phyloP scores from a whole-genome alignment of 2,797 vertebrate species.

The Sternarchorhynchus goeldii region DNA sequence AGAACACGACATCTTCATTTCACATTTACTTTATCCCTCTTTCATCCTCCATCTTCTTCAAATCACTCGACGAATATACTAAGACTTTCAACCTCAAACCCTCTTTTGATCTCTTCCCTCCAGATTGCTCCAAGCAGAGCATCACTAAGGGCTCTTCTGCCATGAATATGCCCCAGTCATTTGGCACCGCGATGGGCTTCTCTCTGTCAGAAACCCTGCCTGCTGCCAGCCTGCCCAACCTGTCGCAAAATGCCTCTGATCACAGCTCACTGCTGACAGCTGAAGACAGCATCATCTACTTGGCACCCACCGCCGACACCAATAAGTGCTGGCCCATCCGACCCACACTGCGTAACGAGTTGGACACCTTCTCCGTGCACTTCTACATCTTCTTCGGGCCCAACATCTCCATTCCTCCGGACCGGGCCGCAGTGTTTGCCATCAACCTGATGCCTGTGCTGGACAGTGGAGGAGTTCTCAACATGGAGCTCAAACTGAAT shows the following conservation, averaged over 20 bases:
- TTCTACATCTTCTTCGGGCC: slow-evolving; percentile 99
- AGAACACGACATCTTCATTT: slow-evolving; percentile 38
- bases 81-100: slow-evolving; percentile 15
- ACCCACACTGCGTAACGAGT: slow-evolving; percentile 93
- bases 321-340: slow-evolving; percentile 92
- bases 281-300: slow-evolving; percentile 72
- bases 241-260: slow-evolving; percentile 65
- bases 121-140: slow-evolving; percentile 89
- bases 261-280: slow-evolving; percentile 52
- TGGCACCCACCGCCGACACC: slow-evolving; percentile 64
- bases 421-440: slow-evolving; percentile 89
- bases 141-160: slow-evolving; percentile 77
- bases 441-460: slow-evolving; percentile 93
- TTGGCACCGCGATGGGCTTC: slow-evolving; percentile 82
- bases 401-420: slow-evolving; percentile 89
- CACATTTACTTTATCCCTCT: slow-evolving; percentile 15
- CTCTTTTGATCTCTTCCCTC: slow-evolving; percentile 46
- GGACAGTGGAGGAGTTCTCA: slow-evolving; percentile 95
- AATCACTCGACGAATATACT: neutral
- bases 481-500: slow-evolving; percentile 95
- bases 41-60: slow-evolving; percentile 18
- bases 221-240: slow-evolving; percentile 65
- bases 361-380: slow-evolving; percentile 98
- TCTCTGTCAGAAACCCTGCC: slow-evolving; percentile 78
- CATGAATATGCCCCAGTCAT: slow-evolving; percentile 97